Evolutionary conservation across 2,888 invertebrate species (phyloP).

Genomic region (Lithosia quadra): DNA sequence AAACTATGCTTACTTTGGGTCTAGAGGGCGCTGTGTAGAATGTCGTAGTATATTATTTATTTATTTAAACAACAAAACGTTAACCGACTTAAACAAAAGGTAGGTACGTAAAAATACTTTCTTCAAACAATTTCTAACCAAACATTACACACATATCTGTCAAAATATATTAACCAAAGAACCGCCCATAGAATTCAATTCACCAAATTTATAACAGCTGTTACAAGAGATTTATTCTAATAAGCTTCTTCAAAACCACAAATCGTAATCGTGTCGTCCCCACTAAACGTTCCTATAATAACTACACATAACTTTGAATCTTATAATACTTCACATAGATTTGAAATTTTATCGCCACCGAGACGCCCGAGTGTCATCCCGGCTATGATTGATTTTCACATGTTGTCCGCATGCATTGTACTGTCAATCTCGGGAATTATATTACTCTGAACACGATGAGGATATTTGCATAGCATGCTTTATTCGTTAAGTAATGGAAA

Average conservation of each 20-base stretch:
- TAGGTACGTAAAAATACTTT: neutral
- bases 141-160: neutral
- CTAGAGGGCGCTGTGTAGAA: no score
- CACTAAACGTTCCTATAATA: conserved; percentile 56
- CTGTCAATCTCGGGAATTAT: conserved; percentile 58
- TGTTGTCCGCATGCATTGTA: conserved; percentile 64
- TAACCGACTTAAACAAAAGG: neutral
- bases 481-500: conserved; percentile 18
- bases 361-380: conserved; percentile 50
- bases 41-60: no score
- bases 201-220: conserved; percentile 19
- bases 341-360: conserved; percentile 69
- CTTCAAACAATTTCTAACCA: neutral
- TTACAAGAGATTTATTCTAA: conserved; percentile 48
- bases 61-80: neutral
- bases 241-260: conserved; percentile 39
- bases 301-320: conserved; percentile 69
- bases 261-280: conserved; percentile 46
- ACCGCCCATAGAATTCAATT: neutral
- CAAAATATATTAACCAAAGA: neutral
- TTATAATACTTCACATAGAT: conserved; percentile 63
- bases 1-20: no score
- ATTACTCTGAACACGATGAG: conserved; percentile 20
- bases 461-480: conserved; percentile 34
- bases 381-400: conserved; percentile 70